These are phyloP conservation scores for Aythya fuligula DNA, from an alignment of 2,797 vertebrate species.

Conservation along the genomic window DNA sequence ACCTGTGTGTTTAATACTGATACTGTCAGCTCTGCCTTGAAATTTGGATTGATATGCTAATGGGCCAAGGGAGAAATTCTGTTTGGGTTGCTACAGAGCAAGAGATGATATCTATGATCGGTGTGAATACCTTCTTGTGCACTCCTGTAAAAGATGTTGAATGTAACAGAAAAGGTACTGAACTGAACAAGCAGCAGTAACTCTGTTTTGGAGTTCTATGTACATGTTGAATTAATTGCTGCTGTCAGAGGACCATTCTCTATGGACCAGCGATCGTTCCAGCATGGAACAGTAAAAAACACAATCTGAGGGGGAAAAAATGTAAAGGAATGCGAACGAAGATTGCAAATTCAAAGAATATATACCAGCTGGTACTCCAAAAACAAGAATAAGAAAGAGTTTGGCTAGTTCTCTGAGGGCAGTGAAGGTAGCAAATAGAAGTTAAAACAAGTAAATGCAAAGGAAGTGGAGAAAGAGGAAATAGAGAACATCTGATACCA, in stretches of 20 bases:
- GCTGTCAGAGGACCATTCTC: not conserved
- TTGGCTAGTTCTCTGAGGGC: not conserved
- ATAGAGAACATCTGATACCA: not conserved
- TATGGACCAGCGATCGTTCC: not conserved
- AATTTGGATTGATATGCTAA: not conserved
- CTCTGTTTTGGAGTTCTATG: not conserved
- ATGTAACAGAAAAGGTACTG: not conserved
- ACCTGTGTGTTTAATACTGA: not conserved
- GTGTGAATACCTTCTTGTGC: not conserved
- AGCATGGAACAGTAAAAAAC: not conserved
- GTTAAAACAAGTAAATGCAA: not conserved
- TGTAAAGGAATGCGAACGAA: not conserved
- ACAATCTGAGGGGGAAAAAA: not conserved
- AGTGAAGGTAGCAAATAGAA: not conserved
- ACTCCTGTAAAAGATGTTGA: not conserved
- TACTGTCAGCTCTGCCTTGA: not conserved
- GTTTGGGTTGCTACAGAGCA: not conserved
- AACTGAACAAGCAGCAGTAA: not conserved
- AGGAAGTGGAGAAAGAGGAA: constrained; percentile 26
- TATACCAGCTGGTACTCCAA: not conserved
- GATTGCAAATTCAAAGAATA: not conserved
- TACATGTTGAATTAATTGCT: not conserved
- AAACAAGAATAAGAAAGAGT: not conserved
- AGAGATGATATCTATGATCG: not conserved
- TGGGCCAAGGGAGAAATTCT: not conserved